Evolutionary conservation across 2,888 invertebrate species (phyloP).

Genomic region (Imbricaverruca yamaguchii): DNA sequence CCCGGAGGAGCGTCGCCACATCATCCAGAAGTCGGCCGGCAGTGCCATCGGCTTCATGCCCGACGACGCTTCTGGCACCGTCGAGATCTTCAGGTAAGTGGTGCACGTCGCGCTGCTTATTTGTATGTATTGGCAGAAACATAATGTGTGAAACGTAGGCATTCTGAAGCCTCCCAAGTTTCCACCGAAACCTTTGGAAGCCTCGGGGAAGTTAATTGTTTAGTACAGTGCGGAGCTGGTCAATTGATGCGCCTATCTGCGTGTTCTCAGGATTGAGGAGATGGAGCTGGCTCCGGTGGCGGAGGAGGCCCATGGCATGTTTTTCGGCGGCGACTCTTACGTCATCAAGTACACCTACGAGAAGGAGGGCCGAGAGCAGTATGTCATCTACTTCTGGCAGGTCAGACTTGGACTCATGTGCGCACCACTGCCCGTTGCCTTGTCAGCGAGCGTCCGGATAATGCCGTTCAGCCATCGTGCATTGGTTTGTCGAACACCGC

Average conservation of each 20-base stretch:
- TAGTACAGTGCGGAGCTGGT: no score
- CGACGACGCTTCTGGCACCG: conserved; percentile 57
- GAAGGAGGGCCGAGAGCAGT: conserved; percentile 48
- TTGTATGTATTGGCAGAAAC: no score
- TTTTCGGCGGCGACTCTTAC: conserved; percentile 59
- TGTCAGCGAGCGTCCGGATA: no score
- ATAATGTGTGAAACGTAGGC: no score
- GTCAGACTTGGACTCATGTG: conserved; percentile 40
- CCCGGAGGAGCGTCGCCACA: conserved; percentile 35
- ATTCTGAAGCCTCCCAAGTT: no score
- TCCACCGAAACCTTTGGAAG: no score
- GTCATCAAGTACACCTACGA: conserved; percentile 56
- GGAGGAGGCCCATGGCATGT: conserved; percentile 46
- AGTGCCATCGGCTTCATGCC: conserved; percentile 63
- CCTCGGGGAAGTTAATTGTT: no score
- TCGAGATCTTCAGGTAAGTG: conserved; percentile 36
- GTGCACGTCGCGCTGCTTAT: background rate
- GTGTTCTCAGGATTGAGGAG: conserved; percentile 49
- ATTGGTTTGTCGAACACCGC: no score
- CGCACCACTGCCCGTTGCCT: no score
- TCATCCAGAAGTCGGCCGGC: conserved; percentile 50
- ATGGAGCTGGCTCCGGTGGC: conserved; percentile 46
- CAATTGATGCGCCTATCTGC: no score
- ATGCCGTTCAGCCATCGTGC: no score
- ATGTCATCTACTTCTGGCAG: conserved; percentile 61